phyloP scores from a whole-genome alignment of 2,113 vertebrate species.

The Copsychus sechellarum region DNA sequence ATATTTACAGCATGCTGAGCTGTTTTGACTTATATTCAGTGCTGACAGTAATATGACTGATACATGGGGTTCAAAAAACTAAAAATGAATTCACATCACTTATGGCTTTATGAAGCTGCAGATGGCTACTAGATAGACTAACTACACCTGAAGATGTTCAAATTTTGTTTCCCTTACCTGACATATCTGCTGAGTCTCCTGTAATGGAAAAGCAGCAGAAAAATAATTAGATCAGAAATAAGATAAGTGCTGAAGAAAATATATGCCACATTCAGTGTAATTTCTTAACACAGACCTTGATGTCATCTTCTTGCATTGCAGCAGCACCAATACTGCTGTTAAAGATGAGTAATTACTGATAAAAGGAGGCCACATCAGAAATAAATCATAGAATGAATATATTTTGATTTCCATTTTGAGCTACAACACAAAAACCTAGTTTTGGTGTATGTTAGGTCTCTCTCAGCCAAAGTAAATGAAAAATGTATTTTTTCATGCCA shows the following conservation, averaged over 20 bases:
- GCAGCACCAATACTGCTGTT: not conserved
- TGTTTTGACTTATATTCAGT: not conserved
- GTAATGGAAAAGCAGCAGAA: conserved; percentile 77
- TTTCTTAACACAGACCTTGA: conserved; percentile 37
- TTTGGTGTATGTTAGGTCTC: not conserved
- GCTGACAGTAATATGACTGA: conserved; percentile 11
- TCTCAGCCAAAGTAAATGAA: not conserved
- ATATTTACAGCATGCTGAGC: not conserved
- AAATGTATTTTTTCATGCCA: not conserved
- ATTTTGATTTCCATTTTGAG: not conserved
- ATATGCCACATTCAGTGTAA: conserved; percentile 46
- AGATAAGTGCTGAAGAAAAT: conserved; percentile 44
- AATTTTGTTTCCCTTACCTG: conserved; percentile 84
- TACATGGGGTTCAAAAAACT: conserved; percentile 13
- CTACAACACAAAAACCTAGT: not conserved
- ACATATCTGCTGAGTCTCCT: conserved; percentile 98
- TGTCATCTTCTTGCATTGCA: not conserved
- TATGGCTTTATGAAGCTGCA: conserved; percentile 11
- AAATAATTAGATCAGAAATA: conserved; percentile 71
- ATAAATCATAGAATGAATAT: not conserved
- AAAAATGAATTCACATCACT: conserved; percentile 19
- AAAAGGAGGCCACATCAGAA: not conserved
- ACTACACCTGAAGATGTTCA: conserved; percentile 61
- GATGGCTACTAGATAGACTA: conserved; percentile 7
- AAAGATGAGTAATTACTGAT: not conserved